Conservation (phyloP, 2,888 invertebrate genomes). For the Trisateles emortualis region DNA sequence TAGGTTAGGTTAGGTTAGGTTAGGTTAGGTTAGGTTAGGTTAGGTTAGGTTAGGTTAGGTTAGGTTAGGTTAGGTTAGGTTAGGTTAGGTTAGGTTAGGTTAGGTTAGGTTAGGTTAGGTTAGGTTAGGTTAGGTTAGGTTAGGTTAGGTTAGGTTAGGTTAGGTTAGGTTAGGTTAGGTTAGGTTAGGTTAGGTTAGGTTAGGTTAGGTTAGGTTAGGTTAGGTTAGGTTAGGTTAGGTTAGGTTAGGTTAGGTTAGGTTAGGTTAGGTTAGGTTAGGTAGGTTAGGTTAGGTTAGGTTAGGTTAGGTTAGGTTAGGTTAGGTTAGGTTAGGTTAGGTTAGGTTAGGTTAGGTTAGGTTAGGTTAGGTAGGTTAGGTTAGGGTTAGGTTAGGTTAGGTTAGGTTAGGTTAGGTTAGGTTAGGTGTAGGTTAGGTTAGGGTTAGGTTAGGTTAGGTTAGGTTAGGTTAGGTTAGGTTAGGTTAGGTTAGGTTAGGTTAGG, state of each 20-base stretch:
- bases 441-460: conserved; percentile 26
- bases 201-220: conserved; percentile 24
- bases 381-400: conserved; percentile 30
- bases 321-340: conserved; percentile 27
- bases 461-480: conserved; percentile 28
- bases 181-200: conserved; percentile 24
- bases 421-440: too few species aligned
- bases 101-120: conserved; percentile 20
- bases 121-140: conserved; percentile 22
- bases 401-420: conserved; percentile 30
- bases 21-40: conserved; percentile 11
- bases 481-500: conserved; percentile 24
- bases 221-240: conserved; percentile 21
- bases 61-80: too few species aligned
- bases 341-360: conserved; percentile 28
- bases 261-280: conserved; percentile 27
- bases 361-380: conserved; percentile 27
- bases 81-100: conserved; percentile 14
- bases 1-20: conserved; percentile 3
- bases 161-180: conserved; percentile 24
- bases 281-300: too few species aligned
- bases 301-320: conserved; percentile 24
- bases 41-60: conserved; percentile 5
- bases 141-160: conserved; percentile 22
- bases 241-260: conserved; percentile 10